Evolutionary conservation across 2,797 vertebrate species (phyloP).

Genomic region (Megalops cyprinoides): DNA sequence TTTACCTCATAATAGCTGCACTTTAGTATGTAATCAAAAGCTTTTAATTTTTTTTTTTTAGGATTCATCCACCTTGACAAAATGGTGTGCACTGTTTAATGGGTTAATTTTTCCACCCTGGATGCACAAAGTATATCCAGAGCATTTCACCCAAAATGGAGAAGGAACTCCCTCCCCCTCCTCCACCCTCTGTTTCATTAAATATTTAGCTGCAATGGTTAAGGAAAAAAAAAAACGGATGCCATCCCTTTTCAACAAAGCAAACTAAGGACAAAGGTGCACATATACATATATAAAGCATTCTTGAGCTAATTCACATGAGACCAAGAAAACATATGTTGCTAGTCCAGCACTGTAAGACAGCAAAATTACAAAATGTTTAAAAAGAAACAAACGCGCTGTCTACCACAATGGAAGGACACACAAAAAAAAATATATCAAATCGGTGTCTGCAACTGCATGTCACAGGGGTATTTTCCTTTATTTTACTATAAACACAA

Average conservation of each 20-base stretch:
- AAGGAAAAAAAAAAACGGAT: conserved; percentile 52
- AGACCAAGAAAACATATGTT: conserved; percentile 68
- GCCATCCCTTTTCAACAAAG: conserved; percentile 57
- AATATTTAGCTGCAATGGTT: conserved; percentile 40
- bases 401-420: conserved; percentile 68
- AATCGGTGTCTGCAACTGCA: conserved; percentile 76
- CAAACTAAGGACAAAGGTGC: conserved; percentile 74
- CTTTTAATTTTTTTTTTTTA: conserved; percentile 25
- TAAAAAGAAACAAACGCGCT: conserved; percentile 61
- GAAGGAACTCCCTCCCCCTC: conserved; percentile 27
- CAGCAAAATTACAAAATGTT: conserved; percentile 74
- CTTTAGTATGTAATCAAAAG: conserved; percentile 37
- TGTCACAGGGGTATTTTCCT: conserved; percentile 78
- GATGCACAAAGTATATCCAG: conserved; percentile 35
- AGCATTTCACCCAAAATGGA: conserved; percentile 33
- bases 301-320: conserved; percentile 90
- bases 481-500: conserved; percentile 83
- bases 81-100: conserved; percentile 48
- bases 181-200: conserved; percentile 30
- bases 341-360: conserved; percentile 72
- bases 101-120: conserved; percentile 32
- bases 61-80: conserved; percentile 42
- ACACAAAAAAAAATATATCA: conserved; percentile 70
- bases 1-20: conserved; percentile 30
- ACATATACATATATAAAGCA: conserved; percentile 90